These are phyloP conservation scores for Ophraella communa DNA, from an alignment of 2,888 invertebrate genomes.

Conservation along the genomic window DNA sequence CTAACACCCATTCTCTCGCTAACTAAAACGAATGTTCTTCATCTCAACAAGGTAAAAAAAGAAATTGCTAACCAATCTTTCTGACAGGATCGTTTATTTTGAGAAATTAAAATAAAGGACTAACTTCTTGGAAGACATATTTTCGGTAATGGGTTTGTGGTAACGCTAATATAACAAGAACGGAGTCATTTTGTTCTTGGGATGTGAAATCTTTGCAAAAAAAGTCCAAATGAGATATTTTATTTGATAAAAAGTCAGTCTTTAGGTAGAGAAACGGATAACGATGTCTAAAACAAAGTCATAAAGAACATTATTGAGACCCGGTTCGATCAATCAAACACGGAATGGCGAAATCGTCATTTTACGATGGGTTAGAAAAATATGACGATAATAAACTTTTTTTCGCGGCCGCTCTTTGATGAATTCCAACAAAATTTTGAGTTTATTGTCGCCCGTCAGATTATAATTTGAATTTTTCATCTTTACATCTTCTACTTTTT, in stretches of 20 bases:
- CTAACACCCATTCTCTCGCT: background rate
- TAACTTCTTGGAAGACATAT: conserved; percentile 1
- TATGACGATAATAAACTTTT: conserved; percentile 21
- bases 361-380: conserved; percentile 11
- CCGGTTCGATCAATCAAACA: conserved; percentile 7
- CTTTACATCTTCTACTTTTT: too few species aligned
- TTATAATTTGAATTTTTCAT: background rate
- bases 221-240: background rate
- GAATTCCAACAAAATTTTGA: background rate
- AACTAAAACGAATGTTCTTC: background rate
- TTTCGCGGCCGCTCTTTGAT: background rate
- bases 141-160: conserved; percentile 6
- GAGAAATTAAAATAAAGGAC: conserved; percentile 5
- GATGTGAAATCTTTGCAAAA: background rate
- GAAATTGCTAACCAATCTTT: conserved; percentile 5
- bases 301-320: conserved; percentile 8
- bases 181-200: conserved; percentile 10
- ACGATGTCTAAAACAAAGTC: conserved; percentile 9
- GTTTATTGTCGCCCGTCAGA: background rate
- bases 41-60: background rate
- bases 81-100: conserved; percentile 9
- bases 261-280: conserved; percentile 12
- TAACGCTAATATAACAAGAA: background rate
- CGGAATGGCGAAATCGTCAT: conserved; percentile 11
- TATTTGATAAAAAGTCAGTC: conserved; percentile 8